These are phyloP conservation scores for Semotilus atromaculatus DNA, from an alignment of 2,797 vertebrate genomes.

Conservation along the genomic window DNA sequence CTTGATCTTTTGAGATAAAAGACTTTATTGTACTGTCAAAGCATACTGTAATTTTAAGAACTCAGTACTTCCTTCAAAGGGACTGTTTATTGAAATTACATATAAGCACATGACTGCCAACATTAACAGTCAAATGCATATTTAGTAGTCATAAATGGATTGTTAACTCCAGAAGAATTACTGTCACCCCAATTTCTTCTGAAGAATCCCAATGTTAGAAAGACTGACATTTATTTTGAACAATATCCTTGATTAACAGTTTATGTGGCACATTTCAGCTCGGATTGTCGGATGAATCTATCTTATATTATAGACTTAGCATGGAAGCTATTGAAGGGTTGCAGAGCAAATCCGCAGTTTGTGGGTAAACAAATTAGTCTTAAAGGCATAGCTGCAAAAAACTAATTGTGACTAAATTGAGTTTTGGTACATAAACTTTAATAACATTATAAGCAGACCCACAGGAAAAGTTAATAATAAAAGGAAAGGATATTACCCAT, in stretches of 20 bases:
- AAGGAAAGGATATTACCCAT: not conserved
- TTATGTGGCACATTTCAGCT: not conserved
- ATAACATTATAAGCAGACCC: not conserved
- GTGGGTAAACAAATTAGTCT: not conserved
- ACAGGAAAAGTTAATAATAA: not conserved
- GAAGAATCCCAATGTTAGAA: not conserved
- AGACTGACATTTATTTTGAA: not conserved
- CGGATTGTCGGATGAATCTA: not conserved
- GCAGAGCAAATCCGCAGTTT: not conserved
- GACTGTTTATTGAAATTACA: not conserved
- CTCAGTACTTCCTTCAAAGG: not conserved
- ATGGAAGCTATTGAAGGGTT: not conserved
- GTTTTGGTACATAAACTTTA: not conserved
- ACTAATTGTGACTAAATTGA: not conserved
- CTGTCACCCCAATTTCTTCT: not conserved
- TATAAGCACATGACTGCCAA: not conserved
- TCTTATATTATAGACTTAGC: not conserved
- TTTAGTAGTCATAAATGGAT: not conserved
- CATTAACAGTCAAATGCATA: not conserved
- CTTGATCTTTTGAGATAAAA: constrained; percentile 1
- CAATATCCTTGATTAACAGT: not conserved
- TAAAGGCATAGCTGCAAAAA: too few relatives aligned
- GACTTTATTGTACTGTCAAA: not conserved
- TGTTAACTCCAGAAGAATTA: constrained; percentile 1
- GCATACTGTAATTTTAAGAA: not conserved